Percentiles rank a stretch among this genome's conserved stretches.
These are phyloP conservation scores for Conomelus anceps DNA, from an alignment of 2,888 invertebrate species.

Conservation along the genomic window DNA sequence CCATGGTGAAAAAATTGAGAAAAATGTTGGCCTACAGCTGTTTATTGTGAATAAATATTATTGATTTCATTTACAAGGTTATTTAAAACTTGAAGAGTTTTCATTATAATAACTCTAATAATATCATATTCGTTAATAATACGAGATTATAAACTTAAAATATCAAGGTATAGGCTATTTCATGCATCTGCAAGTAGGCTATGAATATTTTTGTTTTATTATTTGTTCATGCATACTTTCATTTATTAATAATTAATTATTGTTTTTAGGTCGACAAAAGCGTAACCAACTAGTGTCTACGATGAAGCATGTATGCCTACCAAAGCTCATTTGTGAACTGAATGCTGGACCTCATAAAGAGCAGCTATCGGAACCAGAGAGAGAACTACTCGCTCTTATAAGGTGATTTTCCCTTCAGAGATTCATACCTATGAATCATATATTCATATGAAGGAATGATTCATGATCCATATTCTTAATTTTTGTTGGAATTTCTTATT, in stretches of 20 bases:
- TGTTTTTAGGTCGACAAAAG: conserved; percentile 42
- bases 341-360: conserved; percentile 54
- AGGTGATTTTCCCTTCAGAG: conserved; percentile 44
- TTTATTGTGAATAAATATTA: too few species aligned
- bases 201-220: too few species aligned
- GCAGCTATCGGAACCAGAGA: conserved; percentile 54
- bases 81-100: too few species aligned
- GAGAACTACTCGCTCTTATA: conserved; percentile 52
- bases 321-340: conserved; percentile 59
- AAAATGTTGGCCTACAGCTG: too few species aligned
- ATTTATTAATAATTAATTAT: not conserved
- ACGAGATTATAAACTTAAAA: too few species aligned
- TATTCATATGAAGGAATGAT: conserved; percentile 20
- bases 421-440: too few species aligned
- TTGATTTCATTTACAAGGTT: too few species aligned
- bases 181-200: too few species aligned
- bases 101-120: too few species aligned
- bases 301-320: conserved; percentile 56
- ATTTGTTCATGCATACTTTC: not conserved
- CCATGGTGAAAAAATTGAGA: too few species aligned
- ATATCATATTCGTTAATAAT: too few species aligned
- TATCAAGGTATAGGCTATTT: too few species aligned
- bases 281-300: conserved; percentile 47
- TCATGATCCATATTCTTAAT: not conserved
- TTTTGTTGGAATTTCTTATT: not conserved